These are phyloP conservation scores for Apostichopus leukothele DNA, from an alignment of 53 echinoderm and acorn worm genomes.

Conservation along the genomic window DNA sequence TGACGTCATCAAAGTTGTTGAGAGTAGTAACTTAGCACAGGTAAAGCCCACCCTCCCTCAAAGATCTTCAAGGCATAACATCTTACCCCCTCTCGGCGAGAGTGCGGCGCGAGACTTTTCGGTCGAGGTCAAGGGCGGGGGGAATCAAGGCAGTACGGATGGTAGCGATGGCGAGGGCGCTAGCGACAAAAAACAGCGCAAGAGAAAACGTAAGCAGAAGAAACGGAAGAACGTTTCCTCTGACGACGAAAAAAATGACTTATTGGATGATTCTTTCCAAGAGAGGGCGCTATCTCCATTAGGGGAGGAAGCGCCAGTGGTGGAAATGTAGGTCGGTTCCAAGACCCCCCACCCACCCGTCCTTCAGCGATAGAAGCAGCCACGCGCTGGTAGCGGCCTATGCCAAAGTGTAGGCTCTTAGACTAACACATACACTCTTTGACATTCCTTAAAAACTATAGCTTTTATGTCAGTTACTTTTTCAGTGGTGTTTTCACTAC, in stretches of 20 bases:
- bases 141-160: conserved; percentile 1
- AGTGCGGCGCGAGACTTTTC: conserved; percentile 10
- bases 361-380: no score
- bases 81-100: conserved; percentile 9
- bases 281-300: background rate
- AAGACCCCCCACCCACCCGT: no score
- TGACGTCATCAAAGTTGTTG: background rate
- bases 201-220: conserved; percentile 44
- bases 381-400: no score
- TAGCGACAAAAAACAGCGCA: conserved; percentile 23
- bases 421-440: no score
- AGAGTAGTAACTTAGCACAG: conserved; percentile 10
- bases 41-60: no score
- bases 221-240: conserved; percentile 36
- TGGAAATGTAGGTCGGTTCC: no score
- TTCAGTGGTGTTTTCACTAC: no score
- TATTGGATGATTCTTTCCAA: background rate
- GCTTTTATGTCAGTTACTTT: no score
- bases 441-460: no score
- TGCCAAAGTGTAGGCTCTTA: no score
- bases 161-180: conserved; percentile 35
- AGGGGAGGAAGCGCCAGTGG: background rate
- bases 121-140: background rate
- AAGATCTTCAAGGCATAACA: conserved; percentile 32
- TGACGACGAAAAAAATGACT: conserved; percentile 44